Base-by-base conservation (phyloP, 2,113 vertebrate species). In the Malurus melanocephalus region DNA sequence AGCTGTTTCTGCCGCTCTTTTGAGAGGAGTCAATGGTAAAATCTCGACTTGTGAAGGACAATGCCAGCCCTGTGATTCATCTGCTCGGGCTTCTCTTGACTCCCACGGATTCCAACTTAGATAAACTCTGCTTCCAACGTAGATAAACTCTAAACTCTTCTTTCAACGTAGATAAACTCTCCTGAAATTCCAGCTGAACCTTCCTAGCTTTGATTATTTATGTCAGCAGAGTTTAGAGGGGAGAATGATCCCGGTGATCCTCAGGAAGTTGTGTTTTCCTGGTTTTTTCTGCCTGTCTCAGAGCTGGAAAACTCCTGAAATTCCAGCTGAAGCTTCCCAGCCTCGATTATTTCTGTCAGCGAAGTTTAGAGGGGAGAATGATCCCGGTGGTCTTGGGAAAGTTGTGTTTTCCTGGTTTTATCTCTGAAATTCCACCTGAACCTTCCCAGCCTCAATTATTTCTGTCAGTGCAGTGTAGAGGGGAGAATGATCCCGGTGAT, bases 51-150 rank as follows among this genome's bases (percentile, higher is more conserved):
- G 88, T 35, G 8, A 51, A 68, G 81, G 81, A 65, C 82, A 52
- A 7, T 38, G 42, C 46, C 46, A 33, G 14, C 42, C 65, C 74
- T 65, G 60, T 80, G 89, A 81, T 74, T 87, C 82, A 80, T 80
- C 74, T 13, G 8, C 45, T 66, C 52, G 17, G 14, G 49, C 35
- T 85, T 56, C 59, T 53, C 28, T 22, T 23, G 21, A 10, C 46
- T 86, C 55, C 45, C 24, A 6, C 13, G 13, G 46, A 43, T 5
- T 14, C n/a, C 10, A 43, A 45, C 53, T 28, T 21, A 35, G 64
- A 24, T 73, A 38, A 77, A 40, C 23, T 32, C 16, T 38, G 38
- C 38, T 5, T 14, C n/a, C 10, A 43, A 45, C 53, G 22, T 21
- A 35, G 64, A 24, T 73, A 38, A 77, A 40, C 23, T 32, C 16